phyloP scores from a whole-genome alignment of 1,140 invertebrate genomes.

The Pentalonia nigronervosa region DNA sequence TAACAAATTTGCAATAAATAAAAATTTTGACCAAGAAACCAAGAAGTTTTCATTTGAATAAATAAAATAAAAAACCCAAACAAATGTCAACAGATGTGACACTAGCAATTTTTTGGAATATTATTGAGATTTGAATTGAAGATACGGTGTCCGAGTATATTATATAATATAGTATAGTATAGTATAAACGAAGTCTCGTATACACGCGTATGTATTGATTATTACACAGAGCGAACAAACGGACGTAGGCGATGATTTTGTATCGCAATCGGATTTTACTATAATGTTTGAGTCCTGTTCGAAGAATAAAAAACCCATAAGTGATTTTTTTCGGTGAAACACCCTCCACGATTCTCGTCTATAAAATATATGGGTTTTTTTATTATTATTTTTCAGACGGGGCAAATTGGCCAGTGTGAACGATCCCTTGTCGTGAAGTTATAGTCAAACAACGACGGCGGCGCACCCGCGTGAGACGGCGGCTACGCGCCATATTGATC shows the following conservation, averaged over 20 bases:
- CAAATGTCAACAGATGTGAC: not conserved
- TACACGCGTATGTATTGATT: not conserved
- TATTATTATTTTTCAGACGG: not conserved
- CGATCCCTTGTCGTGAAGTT: conserved; percentile 17
- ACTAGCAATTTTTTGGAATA: not conserved
- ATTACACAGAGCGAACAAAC: not conserved
- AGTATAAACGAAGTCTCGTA: not conserved
- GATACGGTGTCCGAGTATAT: not conserved
- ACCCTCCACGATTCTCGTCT: not conserved
- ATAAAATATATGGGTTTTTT: not conserved
- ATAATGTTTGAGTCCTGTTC: not conserved
- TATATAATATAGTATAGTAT: not conserved
- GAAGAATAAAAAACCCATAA: not conserved
- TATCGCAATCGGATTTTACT: not conserved
- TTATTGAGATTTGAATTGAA: not conserved
- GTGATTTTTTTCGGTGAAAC: not conserved
- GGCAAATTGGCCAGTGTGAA: conserved; percentile 36
- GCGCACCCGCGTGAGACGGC: not conserved
- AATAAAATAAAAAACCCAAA: not conserved
- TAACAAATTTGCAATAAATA: not conserved
- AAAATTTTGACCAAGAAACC: not conserved
- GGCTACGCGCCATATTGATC: conserved; percentile 46
- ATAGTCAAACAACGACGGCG: conserved; percentile 41
- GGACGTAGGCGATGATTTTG: not conserved
- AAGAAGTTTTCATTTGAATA: not conserved